Evolutionary conservation across 2,888 invertebrate genomes (phyloP).

Genomic region (Stomorhina lunata): DNA sequence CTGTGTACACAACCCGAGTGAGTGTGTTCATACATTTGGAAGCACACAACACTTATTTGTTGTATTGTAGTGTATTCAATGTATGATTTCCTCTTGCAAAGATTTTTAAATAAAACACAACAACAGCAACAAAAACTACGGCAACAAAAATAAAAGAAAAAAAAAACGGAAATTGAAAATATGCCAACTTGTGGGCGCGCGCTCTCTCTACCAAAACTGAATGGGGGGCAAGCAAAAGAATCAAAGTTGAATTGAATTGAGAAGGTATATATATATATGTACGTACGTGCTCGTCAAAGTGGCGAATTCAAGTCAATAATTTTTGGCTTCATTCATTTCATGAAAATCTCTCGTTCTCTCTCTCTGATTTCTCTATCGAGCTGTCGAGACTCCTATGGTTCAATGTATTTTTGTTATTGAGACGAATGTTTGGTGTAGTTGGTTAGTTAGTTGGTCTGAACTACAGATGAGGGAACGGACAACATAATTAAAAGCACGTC

Average conservation of each 20-base stretch:
- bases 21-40: neutral
- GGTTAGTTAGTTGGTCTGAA: no score
- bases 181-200: conserved; percentile 79
- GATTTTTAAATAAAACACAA: conserved; percentile 42
- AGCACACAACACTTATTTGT: neutral
- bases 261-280: conserved; percentile 17
- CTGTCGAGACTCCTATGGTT: conserved; percentile 26
- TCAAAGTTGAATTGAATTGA: neutral
- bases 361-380: conserved; percentile 16
- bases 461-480: neutral
- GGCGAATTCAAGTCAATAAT: conserved; percentile 72
- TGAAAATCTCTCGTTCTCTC: conserved; percentile 52
- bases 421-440: no score
- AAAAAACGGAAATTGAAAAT: conserved; percentile 78
- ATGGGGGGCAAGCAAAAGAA: conserved; percentile 9
- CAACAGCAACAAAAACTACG: conserved; percentile 12
- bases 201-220: conserved; percentile 16
- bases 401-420: conserved; percentile 48
- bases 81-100: conserved; percentile 50
- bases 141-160: conserved; percentile 25
- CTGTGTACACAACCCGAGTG: no score
- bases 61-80: conserved; percentile 24
- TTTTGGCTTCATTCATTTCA: conserved; percentile 76
- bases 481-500: conserved; percentile 45
- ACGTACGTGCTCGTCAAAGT: conserved; percentile 8